Evolutionary conservation across 2,113 vertebrate genomes (phyloP).

Genomic region (Trichechus manatus): DNA sequence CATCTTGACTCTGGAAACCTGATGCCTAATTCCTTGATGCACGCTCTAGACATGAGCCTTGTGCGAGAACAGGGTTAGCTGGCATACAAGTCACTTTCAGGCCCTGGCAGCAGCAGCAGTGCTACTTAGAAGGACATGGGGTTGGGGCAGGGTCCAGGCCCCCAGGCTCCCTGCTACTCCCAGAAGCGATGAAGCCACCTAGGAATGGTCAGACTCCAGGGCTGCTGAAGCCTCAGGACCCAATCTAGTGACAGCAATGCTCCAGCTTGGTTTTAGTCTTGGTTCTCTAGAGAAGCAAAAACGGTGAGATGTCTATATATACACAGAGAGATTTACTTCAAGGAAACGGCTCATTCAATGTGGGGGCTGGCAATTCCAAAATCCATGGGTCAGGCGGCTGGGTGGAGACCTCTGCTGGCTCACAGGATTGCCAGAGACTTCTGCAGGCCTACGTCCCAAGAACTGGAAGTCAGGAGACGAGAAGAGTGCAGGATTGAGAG

Average conservation of each 20-base stretch:
- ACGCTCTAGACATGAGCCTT: neutral
- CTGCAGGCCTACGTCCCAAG: too few species aligned
- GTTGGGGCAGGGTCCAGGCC: neutral
- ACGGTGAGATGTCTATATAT: too few species aligned
- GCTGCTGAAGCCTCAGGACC: neutral
- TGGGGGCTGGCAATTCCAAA: too few species aligned
- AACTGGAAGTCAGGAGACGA: too few species aligned
- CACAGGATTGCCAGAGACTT: too few species aligned
- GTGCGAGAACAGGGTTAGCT: neutral
- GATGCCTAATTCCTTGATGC: neutral
- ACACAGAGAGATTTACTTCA: too few species aligned
- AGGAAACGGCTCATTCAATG: too few species aligned
- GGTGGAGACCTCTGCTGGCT: too few species aligned
- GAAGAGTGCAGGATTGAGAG: too few species aligned
- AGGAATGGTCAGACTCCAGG: neutral
- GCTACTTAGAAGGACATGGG: neutral
- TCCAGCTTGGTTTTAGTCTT: neutral
- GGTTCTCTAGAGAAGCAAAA: neutral
- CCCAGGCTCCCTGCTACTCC: neutral
- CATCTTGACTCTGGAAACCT: neutral
- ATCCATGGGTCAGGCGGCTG: too few species aligned
- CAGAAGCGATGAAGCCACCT: neutral
- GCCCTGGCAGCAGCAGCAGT: too few species aligned
- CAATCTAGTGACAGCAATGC: fast-evolving
- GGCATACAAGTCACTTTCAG: neutral